phyloP scores from a whole-genome alignment of 2,113 vertebrate genomes.

The Cervus canadensis region DNA sequence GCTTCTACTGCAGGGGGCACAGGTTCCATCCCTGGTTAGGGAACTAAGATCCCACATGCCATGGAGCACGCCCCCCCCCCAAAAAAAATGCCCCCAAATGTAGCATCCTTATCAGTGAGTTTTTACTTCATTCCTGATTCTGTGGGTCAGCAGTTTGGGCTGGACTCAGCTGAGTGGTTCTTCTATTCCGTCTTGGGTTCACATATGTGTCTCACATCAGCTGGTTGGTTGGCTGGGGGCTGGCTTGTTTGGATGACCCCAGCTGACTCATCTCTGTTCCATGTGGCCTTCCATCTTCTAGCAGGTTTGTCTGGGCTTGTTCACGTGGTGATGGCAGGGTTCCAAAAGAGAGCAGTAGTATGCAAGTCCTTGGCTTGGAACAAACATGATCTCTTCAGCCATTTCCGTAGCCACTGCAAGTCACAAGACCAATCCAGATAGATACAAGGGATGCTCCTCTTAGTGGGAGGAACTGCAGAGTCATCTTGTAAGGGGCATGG shows the following conservation, averaged over 20 bases:
- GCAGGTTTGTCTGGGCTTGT: not conserved
- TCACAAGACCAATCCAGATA: not conserved
- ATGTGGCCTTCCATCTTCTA: not conserved
- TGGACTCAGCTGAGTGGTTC: not conserved
- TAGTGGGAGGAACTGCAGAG: not conserved
- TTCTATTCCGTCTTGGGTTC: not conserved
- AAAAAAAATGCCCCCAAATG: not conserved
- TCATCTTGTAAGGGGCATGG: not conserved
- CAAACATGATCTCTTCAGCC: not conserved
- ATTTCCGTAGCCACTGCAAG: not conserved
- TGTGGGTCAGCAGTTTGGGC: not conserved
- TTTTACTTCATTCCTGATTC: not conserved
- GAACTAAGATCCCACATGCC: not conserved
- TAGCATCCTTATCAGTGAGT: not conserved
- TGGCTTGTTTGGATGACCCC: not conserved
- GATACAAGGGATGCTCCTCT: not conserved
- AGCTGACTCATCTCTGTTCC: not conserved
- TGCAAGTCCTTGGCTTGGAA: not conserved
- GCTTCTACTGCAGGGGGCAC: not conserved
- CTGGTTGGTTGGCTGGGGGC: not conserved
- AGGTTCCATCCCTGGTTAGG: not conserved
- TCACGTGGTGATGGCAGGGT: not conserved
- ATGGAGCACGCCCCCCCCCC: not conserved
- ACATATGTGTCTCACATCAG: not conserved
- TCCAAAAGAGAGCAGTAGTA: not conserved